Evolutionary conservation across 2,797 vertebrate genomes (phyloP), one percentile per base, ranked within the genome.

Genomic region (Eupleurogrammus muticus): DNA sequence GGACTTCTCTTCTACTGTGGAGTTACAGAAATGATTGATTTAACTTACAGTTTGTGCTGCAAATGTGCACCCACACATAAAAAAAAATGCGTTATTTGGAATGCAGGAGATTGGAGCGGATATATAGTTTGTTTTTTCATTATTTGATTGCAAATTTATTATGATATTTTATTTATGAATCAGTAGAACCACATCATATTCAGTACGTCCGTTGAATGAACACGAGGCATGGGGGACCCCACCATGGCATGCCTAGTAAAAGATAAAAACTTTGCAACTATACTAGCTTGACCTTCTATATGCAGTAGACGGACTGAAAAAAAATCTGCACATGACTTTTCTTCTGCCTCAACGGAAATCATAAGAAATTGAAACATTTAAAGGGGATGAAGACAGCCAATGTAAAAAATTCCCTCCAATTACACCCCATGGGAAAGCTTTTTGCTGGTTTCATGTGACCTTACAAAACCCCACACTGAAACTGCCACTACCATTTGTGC

Each of bases 381-480:
- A 59, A n/a, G n/a, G 36, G 9, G 50, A 49, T 55, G 19, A 42
- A 35, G 38, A 52, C 51, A 56, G 47, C 44, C 48, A 7, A 5
- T 23, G 20, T 32, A 57, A 23, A 2, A 35, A 32, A 66, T 20
- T 53, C 59, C 56, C 21, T 52, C 66, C 53, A 24, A 54, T 70
- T 66, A 48, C 44, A 14, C 54, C 77, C 54, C 32, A 46, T 4
- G 17, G 66, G 76, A 57, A 62, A 38, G 53, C 46, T 70, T 68
- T 79, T 50, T 16, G 53, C 53, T 46, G 32, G 11, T 24, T 48
- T 61, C 53, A 34, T 49, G 17, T 40, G 51, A 77, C 72, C 68
- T 74, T 36, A 20, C 7, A 20, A 38, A 58, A 74, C 44, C 44
- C 70, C 14, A 10, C 1, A 19, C 14, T 38, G 1, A 74, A 66